Conservation (phyloP, 1,140 invertebrate genomes). For the Cheumatopsyche charites region DNA sequence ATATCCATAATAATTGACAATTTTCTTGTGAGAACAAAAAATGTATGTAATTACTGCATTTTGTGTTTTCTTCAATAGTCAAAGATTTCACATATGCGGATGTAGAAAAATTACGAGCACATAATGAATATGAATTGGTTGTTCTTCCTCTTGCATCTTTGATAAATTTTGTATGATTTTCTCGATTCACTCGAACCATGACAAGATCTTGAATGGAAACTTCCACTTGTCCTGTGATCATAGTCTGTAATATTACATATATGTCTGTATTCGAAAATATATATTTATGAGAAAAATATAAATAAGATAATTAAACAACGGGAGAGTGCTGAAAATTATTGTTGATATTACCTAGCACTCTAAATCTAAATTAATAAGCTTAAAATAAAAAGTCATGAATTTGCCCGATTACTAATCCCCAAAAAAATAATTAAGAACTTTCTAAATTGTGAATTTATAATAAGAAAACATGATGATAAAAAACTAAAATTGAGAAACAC, state of each 20-base stretch:
- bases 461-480: background rate
- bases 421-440: too few species aligned
- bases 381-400: too few species aligned
- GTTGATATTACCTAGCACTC: too few species aligned
- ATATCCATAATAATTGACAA: background rate
- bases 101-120: slow-evolving; percentile 1
- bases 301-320: too few species aligned
- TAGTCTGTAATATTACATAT: slow-evolving; percentile 47
- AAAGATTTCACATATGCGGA: slow-evolving; percentile 20
- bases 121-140: slow-evolving; percentile 47
- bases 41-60: slow-evolving; percentile 54
- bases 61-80: slow-evolving; percentile 44
- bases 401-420: too few species aligned
- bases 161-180: background rate
- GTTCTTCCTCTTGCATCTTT: slow-evolving; percentile 51
- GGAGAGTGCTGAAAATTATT: too few species aligned
- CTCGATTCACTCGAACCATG: slow-evolving; percentile 52
- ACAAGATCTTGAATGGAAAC: slow-evolving; percentile 55
- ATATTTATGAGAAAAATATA: slow-evolving; percentile 1
- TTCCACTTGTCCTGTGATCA: slow-evolving; percentile 57
- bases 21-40: background rate
- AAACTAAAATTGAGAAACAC: too few species aligned
- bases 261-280: background rate
- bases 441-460: too few species aligned
- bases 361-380: too few species aligned